A percentile compares a stretch with the other conserved stretches of the same genome.
phyloP scores from a whole-genome alignment of 92 coral and sea anemone genomes.

The Bergia sp. region DNA sequence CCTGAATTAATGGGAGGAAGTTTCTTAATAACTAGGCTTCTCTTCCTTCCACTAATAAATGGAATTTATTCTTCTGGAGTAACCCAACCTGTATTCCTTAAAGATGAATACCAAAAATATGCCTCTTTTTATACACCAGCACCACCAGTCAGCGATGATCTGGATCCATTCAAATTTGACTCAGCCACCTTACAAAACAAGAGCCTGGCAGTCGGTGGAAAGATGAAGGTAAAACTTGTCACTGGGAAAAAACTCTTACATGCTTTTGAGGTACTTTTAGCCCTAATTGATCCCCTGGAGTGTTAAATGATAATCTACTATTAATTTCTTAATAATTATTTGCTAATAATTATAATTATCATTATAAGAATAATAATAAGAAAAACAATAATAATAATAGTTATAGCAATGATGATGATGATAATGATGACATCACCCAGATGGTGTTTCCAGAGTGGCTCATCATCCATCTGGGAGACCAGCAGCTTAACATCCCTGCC shows the following conservation, averaged over 20 bases:
- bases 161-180: constrained; percentile 35
- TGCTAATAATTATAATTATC: no score
- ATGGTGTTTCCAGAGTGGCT: no score
- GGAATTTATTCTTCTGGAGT: neutral
- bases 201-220: neutral
- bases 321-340: no score
- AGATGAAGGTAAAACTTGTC: constrained; percentile 21
- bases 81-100: neutral
- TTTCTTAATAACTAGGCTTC: no score
- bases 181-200: neutral
- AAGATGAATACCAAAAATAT: neutral
- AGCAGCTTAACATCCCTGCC: no score
- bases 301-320: neutral
- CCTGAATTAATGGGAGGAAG: no score
- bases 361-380: no score
- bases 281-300: neutral
- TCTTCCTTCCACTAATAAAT: neutral
- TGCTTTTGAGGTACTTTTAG: neutral
- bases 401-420: no score
- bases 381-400: no score
- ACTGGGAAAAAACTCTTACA: neutral
- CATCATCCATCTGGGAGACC: no score
- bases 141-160: constrained; percentile 33
- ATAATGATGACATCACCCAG: no score
- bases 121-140: neutral